Conservation (phyloP, 2,888 invertebrate species). For the Oegoconia quadripuncta region DNA sequence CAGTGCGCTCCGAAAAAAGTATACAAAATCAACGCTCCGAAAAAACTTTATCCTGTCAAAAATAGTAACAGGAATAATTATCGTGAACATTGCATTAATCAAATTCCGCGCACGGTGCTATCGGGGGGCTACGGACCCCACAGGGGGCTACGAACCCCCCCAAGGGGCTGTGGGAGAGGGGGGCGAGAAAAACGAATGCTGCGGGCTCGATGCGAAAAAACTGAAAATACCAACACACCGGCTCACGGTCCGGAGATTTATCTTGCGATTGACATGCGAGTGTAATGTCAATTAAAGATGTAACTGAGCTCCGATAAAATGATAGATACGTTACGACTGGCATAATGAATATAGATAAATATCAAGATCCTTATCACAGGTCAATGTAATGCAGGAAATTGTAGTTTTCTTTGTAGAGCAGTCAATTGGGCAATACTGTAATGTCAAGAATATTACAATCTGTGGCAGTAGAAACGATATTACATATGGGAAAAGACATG, state of each 20-base stretch:
- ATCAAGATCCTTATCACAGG: slow-evolving; percentile 7
- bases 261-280: slow-evolving; percentile 4
- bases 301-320: background rate
- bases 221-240: slow-evolving; percentile 48
- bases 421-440: too few species aligned
- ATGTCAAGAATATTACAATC: too few species aligned
- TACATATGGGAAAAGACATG: too few species aligned
- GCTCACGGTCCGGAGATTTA: slow-evolving; percentile 29
- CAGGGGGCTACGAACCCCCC: too few species aligned
- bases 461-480: too few species aligned
- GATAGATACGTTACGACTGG: slow-evolving; percentile 2
- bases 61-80: slow-evolving; percentile 78
- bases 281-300: slow-evolving; percentile 5
- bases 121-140: slow-evolving; percentile 41
- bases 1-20: slow-evolving; percentile 10
- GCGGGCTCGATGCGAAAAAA: slow-evolving; percentile 73
- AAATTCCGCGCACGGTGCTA: slow-evolving; percentile 76
- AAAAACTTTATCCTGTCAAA: slow-evolving; percentile 73
- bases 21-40: slow-evolving; percentile 45
- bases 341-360: slow-evolving; percentile 16
- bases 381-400: slow-evolving; percentile 5
- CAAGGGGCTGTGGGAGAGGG: slow-evolving; percentile 37
- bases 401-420: background rate
- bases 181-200: slow-evolving; percentile 65
- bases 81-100: slow-evolving; percentile 79